Conservation (phyloP, 53 echinoderm and acorn worm genomes). For the Hippasteria phrygiana region DNA sequence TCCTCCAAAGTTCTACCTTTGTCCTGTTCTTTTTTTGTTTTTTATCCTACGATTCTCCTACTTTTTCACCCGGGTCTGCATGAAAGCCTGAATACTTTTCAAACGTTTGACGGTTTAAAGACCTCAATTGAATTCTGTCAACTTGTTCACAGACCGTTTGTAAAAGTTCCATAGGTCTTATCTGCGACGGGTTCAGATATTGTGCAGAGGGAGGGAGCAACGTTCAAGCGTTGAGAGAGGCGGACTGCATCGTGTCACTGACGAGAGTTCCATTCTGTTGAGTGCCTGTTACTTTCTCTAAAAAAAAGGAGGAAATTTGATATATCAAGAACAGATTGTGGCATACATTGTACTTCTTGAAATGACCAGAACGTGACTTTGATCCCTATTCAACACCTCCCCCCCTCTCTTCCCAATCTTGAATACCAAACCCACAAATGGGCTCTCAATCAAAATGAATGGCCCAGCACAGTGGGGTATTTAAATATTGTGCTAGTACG, state of each 20-base stretch:
- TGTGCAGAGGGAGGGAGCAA: neutral
- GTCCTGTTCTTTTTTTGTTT: no score
- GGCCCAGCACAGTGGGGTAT: neutral
- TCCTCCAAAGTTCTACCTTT: no score
- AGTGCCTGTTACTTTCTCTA: neutral
- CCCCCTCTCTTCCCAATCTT: neutral
- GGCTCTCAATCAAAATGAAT: slow-evolving; percentile 1
- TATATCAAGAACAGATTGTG: neutral
- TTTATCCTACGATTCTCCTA: no score
- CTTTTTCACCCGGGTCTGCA: no score
- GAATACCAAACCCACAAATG: slow-evolving; percentile 6
- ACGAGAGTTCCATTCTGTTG: neutral
- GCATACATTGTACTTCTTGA: neutral
- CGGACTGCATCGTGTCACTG: neutral
- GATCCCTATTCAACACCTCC: neutral
- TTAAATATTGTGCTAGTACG: neutral
- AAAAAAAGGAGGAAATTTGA: neutral
- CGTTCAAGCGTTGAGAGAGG: neutral
- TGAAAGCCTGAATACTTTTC: no score
- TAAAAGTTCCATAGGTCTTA: no score
- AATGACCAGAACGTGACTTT: slow-evolving; percentile 1
- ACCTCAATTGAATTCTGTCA: no score
- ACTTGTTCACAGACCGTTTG: no score
- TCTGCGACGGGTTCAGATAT: no score
- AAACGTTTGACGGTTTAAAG: no score